phyloP scores from a whole-genome alignment of 2,797 vertebrate species.

The Bryconaethiops microstoma region DNA sequence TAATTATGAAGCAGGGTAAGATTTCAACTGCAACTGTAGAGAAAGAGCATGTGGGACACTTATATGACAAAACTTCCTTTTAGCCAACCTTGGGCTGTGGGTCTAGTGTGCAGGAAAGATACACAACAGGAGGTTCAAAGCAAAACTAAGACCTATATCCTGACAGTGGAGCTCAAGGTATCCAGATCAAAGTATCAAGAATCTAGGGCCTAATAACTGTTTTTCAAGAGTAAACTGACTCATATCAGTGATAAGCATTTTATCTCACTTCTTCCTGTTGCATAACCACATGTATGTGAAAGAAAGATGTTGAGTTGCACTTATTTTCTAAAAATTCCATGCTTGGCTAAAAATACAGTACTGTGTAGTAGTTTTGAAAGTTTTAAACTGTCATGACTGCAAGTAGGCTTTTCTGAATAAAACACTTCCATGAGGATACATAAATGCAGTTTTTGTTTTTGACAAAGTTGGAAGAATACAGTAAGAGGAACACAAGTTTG shows the following conservation, averaged over 20 bases:
- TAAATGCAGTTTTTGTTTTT: no score
- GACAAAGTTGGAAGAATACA: no score
- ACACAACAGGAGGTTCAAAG: not conserved
- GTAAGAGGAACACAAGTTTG: no score
- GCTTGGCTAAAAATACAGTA: not conserved
- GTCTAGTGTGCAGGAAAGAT: conserved; percentile 7
- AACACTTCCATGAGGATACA: not conserved
- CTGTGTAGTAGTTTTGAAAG: not conserved
- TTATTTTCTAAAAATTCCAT: not conserved
- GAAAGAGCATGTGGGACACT: conserved; percentile 3
- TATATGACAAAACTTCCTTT: conserved; percentile 23
- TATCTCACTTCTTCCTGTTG: conserved; percentile 37
- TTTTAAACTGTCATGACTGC: not conserved
- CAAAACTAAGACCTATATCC: not conserved
- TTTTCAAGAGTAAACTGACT: not conserved
- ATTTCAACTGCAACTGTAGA: no score
- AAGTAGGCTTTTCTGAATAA: not conserved
- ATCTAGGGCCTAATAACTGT: not conserved
- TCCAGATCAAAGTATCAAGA: not conserved
- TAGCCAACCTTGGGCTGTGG: conserved; percentile 13
- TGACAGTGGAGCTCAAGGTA: not conserved
- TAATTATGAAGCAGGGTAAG: no score
- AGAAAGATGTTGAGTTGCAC: not conserved
- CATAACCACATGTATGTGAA: conserved; percentile 21
- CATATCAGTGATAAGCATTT: conserved; percentile 9